Conservation (phyloP, 2,888 invertebrate species). For the Brenthis daphne region DNA sequence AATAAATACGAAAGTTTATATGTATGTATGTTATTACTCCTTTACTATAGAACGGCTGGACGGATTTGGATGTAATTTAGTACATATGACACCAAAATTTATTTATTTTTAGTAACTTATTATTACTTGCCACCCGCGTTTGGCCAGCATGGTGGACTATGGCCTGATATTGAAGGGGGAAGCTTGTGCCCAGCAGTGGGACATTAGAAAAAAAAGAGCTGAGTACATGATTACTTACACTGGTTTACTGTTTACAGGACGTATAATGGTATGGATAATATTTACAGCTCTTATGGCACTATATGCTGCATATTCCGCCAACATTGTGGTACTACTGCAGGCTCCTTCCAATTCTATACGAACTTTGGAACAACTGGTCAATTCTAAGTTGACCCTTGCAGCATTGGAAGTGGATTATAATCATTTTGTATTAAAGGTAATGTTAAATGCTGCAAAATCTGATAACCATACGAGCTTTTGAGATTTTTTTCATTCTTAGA, state of each 20-base stretch:
- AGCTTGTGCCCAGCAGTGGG: not conserved
- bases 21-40: too few species aligned
- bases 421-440: conserved; percentile 81
- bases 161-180: too few species aligned
- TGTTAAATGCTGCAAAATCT: not conserved
- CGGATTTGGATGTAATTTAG: too few species aligned
- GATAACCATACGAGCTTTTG: too few species aligned
- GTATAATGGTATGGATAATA: conserved; percentile 58
- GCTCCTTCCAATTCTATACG: conserved; percentile 83
- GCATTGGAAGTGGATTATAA: conserved; percentile 84
- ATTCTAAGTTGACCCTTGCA: conserved; percentile 83
- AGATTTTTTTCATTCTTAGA: too few species aligned
- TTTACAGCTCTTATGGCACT: conserved; percentile 77
- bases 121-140: too few species aligned
- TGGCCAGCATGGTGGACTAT: too few species aligned
- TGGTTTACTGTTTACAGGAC: conserved; percentile 49
- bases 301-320: conserved; percentile 85
- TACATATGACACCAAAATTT: too few species aligned
- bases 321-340: conserved; percentile 85
- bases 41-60: too few species aligned
- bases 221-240: too few species aligned
- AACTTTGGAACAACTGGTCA: conserved; percentile 77
- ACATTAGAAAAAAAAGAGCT: not conserved
- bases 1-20: too few species aligned
- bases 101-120: too few species aligned